phyloP scores from a whole-genome alignment of 2,113 vertebrate genomes.

The Cryptotis parvus region DNA sequence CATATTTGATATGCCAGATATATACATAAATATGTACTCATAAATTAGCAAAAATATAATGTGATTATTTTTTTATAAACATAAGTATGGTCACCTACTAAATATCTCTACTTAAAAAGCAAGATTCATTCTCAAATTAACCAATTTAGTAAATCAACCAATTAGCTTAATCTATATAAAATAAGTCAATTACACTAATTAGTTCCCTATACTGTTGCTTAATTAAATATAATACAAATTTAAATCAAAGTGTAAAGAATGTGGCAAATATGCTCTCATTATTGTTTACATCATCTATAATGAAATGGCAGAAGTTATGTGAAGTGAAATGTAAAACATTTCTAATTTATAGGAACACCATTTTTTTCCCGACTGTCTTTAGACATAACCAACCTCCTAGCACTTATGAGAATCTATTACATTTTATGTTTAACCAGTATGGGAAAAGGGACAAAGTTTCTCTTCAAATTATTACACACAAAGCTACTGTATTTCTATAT shows the following conservation, averaged over 20 bases:
- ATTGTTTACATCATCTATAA: not conserved
- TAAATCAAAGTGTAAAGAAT: not conserved
- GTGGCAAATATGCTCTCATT: not conserved
- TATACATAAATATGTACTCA: not conserved
- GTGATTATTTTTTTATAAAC: not conserved
- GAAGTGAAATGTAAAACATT: conserved; percentile 30
- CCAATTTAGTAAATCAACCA: conserved; percentile 7
- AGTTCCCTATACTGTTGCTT: not conserved
- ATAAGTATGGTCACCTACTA: not conserved
- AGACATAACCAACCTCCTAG: not conserved
- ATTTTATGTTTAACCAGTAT: conserved; percentile 42
- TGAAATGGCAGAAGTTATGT: not conserved
- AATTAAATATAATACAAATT: conserved; percentile 33
- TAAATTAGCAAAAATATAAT: not conserved
- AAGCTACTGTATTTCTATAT: conserved; percentile 20
- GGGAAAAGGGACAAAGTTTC: conserved; percentile 48
- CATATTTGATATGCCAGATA: too few relatives aligned
- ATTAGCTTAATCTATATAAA: not conserved
- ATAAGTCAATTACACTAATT: not conserved
- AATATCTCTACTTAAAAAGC: not conserved
- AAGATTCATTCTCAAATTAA: not conserved
- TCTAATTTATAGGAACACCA: conserved; percentile 21
- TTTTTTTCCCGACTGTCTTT: conserved; percentile 38
- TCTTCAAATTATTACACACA: conserved; percentile 55
- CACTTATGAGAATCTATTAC: conserved; percentile 67